Conservation (phyloP, 2,797 vertebrate genomes). For the Gobionotothen gibberifrons region DNA sequence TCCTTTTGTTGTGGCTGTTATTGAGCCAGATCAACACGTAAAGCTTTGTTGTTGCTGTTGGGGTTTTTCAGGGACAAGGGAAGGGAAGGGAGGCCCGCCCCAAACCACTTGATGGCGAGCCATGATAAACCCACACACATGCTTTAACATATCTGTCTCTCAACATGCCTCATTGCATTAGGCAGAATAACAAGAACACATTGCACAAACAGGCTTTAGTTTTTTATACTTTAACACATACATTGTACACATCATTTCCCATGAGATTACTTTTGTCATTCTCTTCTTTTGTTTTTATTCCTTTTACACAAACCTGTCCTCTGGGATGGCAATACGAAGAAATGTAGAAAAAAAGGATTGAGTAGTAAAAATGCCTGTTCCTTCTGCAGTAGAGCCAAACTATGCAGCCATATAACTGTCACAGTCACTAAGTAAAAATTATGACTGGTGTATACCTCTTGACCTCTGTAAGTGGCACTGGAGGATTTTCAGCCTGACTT, state of each 20-base stretch:
- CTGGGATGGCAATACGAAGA: slow-evolving; percentile 20
- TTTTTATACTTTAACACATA: not conserved
- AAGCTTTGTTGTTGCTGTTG: slow-evolving; percentile 30
- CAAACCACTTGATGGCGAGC: slow-evolving; percentile 38
- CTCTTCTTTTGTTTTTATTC: slow-evolving; percentile 17
- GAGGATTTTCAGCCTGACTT: slow-evolving; percentile 79
- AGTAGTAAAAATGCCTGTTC: slow-evolving; percentile 67
- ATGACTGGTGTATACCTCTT: slow-evolving; percentile 71
- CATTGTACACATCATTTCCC: slow-evolving; percentile 20
- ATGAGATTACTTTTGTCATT: slow-evolving; percentile 10
- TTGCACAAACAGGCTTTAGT: slow-evolving; percentile 27
- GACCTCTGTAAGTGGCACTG: slow-evolving; percentile 76
- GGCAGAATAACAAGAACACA: slow-evolving; percentile 43
- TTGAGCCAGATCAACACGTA: slow-evolving; percentile 16
- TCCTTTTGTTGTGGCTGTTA: slow-evolving; percentile 12
- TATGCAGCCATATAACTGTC: slow-evolving; percentile 72
- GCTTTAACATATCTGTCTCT: slow-evolving; percentile 26
- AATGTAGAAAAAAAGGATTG: slow-evolving; percentile 42
- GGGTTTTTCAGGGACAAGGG: not conserved
- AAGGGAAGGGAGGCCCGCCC: slow-evolving; percentile 22
- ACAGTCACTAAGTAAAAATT: slow-evolving; percentile 67
- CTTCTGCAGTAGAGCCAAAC: slow-evolving; percentile 62
- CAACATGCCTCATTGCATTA: slow-evolving; percentile 27
- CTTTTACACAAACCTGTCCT: slow-evolving; percentile 15
- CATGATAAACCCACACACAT: slow-evolving; percentile 44